phyloP scores from a whole-genome alignment of 2,797 vertebrate species.

The Mus spretus region DNA sequence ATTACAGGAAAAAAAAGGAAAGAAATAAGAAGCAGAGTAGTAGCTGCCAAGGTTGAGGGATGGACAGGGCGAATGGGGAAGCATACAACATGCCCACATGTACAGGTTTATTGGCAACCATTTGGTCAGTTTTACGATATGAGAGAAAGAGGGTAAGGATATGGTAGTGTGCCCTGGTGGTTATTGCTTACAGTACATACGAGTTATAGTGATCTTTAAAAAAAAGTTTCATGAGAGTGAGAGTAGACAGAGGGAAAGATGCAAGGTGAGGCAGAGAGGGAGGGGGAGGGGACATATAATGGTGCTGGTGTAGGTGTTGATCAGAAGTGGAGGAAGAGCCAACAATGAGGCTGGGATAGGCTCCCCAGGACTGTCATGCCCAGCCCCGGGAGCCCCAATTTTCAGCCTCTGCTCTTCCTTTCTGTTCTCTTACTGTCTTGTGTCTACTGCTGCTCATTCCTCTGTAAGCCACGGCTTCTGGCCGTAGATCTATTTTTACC shows the following conservation, averaged over 20 bases:
- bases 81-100: background rate
- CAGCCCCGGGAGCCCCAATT: background rate
- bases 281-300: background rate
- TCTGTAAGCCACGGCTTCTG: background rate
- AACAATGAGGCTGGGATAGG: background rate
- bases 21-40: background rate
- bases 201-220: background rate
- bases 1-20: background rate
- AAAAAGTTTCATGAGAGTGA: background rate
- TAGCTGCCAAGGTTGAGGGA: background rate
- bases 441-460: background rate
- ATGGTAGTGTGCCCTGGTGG: background rate
- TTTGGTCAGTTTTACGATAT: background rate
- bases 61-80: no score
- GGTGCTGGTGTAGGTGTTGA: no score
- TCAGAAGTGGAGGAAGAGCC: no score
- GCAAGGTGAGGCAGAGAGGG: background rate
- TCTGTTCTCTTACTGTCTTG: rapidly evolving
- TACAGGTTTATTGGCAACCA: background rate
- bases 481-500: background rate
- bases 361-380: background rate
- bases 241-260: background rate
- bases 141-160: background rate
- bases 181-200: background rate
- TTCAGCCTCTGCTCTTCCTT: no score